Base-by-base conservation (phyloP, 2,888 invertebrate species). In the Crematogaster levior region DNA sequence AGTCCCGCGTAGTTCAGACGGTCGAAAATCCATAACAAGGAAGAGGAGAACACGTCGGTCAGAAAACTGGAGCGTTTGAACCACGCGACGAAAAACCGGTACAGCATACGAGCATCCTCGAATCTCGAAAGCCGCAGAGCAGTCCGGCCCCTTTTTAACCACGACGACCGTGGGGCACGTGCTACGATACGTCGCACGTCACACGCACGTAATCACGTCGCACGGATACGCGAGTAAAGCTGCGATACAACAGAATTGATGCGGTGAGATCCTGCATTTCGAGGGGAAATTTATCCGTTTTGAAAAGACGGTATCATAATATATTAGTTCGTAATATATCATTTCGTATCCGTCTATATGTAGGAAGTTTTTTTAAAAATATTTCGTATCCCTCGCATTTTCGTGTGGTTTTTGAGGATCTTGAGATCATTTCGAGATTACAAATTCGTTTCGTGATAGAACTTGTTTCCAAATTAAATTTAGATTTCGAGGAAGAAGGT, bases 121-220 rank as follows among this genome's bases (percentile, higher is more conserved):
- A 77, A 53, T 74, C 82, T 85, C 82, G 72, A 86, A 85, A 83
- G 63, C 83, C 81, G 48, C 75, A 63, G 63, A 74, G 27, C 58
- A 51, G 72, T 12, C 43, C 53, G 46, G 46, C 46, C 60, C 34
- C 83, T 27, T 37, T 34, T 66, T 56, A 60, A 53, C 48, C 60
- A 9, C 53, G 18, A 12, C 58, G 40, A 63, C 37, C 46, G 65
- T 46, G 27, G 72, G 65, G 81, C 86, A 84, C 86, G 86, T 86
- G 86, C 84, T 82, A 37, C 51, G 34, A 58, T 51, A 70, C 75
- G 60, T 65, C 70, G 21, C 63, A 21, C 72, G 61, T 77, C 83
- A 74, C 77, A 82, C 65, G 73, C 43, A 75, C 56, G 58, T 82
- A 75, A 81, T 86, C 86, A 84, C 82, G 77, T 84, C 68, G 82